Base-by-base conservation (phyloP, 2,888 invertebrate genomes). In the Micropterix aruncella region DNA sequence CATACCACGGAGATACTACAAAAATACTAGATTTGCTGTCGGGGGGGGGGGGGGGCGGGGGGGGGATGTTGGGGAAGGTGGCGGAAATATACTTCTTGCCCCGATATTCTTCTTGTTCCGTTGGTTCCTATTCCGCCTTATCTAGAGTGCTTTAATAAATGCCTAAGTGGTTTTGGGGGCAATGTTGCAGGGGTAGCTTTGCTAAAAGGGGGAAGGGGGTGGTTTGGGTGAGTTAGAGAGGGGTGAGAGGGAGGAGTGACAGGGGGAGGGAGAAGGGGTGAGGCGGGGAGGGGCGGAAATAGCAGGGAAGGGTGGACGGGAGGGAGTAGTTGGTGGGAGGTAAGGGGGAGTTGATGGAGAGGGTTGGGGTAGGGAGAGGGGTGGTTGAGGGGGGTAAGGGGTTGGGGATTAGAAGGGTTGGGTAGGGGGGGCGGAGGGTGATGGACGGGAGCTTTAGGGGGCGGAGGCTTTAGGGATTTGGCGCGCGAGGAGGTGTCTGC, bases 191-290 rank as follows among this genome's bases (percentile, higher is more conserved):
- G 36, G 36, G 36, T 7, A 27, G 36, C 36, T 7, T 7, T 7
- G n/a, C 7, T 7, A n/a, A n/a, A n/a, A 27, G 36, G 7, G 36
- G 36, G 36, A 27, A n/a, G 36, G 36, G n/a, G 36, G 7, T 7
- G 36, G 36, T 7, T 7, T 9, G 36, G 36, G 36, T 7, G 36
- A 27, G 36, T 7, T 7, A n/a, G 7, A 27, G 36, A 27, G 7
- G 36, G 36, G n/a, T 27, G 36, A n/a, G 36, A n/a, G 36, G n/a
- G 36, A n/a, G 36, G 36, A 27, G 36, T 27, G 36, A n/a, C 36
- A 27, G 36, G 36, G 36, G 36, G 36, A 27, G 36, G 36, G 36
- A n/a, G 36, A n/a, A 27, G 36, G 36, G 36, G n/a, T 7, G n/a
- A n/a, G 36, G 36, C 7, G n/a, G n/a, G 36, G 36, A n/a, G 36